phyloP scores from a whole-genome alignment of 2,113 vertebrate genomes.

The Pseudorasbora parva region DNA sequence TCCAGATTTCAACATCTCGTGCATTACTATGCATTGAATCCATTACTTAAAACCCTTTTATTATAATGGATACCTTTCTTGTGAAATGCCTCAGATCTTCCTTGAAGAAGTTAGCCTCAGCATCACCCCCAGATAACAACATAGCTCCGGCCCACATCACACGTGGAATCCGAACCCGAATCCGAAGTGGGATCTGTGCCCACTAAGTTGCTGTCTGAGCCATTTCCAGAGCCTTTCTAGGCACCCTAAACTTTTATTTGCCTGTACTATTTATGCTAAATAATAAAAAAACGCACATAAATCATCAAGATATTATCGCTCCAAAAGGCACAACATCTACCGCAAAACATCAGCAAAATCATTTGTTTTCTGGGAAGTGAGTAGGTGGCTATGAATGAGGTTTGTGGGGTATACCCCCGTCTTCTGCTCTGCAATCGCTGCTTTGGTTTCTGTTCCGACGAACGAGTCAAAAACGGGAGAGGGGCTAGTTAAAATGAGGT shows the following conservation, averaged over 20 bases:
- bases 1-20: not conserved
- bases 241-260: not conserved
- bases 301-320: not conserved
- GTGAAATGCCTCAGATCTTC: not conserved
- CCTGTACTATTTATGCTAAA: not conserved
- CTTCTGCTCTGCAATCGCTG: constrained; percentile 51
- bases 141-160: too few relatives aligned
- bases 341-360: not conserved
- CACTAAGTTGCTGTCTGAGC: too few relatives aligned
- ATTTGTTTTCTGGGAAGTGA: constrained; percentile 37
- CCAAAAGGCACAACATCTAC: not conserved
- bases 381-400: constrained; percentile 43
- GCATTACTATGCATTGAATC: not conserved
- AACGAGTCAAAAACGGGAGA: constrained; percentile 16
- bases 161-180: too few relatives aligned
- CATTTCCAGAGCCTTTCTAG: not conserved
- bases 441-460: constrained; percentile 37
- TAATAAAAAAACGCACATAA: not conserved
- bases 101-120: not conserved
- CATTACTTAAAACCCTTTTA: not conserved
- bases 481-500: constrained; percentile 53
- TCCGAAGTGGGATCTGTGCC: too few relatives aligned
- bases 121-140: not conserved
- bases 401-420: constrained; percentile 47
- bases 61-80: not conserved